Evolutionary conservation across 2,797 vertebrate genomes (phyloP).

Genomic region (Kryptolebias ocellatus): DNA sequence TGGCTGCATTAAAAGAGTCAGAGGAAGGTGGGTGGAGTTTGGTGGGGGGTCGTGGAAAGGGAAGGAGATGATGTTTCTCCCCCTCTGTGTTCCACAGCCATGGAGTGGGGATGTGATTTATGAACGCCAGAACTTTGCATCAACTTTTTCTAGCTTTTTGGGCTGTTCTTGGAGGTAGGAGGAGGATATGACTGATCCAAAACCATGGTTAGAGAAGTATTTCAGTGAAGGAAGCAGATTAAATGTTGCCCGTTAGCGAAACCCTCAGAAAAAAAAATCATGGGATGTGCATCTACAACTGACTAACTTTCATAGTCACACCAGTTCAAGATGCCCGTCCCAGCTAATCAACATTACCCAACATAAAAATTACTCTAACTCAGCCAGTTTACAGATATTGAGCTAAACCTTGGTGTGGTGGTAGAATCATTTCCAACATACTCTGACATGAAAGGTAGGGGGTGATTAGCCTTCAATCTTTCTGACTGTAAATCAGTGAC

Average conservation of each 20-base stretch:
- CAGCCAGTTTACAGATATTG: too few relatives aligned
- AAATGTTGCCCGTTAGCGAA: too few relatives aligned
- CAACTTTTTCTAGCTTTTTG: conserved; percentile 78
- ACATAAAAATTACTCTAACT: too few relatives aligned
- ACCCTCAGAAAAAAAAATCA: too few relatives aligned
- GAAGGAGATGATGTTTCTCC: conserved; percentile 71
- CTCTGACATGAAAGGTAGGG: too few relatives aligned
- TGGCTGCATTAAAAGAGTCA: conserved; percentile 33
- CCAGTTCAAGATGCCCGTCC: too few relatives aligned
- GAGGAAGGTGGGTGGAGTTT: conserved; percentile 26
- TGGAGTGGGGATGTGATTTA: conserved; percentile 75
- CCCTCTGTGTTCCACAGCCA: conserved; percentile 58
- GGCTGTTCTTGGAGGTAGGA: conserved; percentile 28
- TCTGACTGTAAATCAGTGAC: too few relatives aligned
- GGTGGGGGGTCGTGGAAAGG: conserved; percentile 47
- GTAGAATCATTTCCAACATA: too few relatives aligned
- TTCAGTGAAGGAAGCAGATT: conserved; percentile 50
- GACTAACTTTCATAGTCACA: too few relatives aligned
- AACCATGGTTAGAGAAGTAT: conserved; percentile 65
- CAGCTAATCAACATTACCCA: conserved; percentile 49
- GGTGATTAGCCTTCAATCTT: too few relatives aligned
- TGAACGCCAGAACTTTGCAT: conserved; percentile 66
- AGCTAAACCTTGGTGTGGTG: too few relatives aligned
- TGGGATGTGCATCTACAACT: too few relatives aligned
- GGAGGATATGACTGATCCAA: conserved; percentile 57